Conservation (phyloP, 2,113 vertebrate genomes). For the Osmerus mordax region DNA sequence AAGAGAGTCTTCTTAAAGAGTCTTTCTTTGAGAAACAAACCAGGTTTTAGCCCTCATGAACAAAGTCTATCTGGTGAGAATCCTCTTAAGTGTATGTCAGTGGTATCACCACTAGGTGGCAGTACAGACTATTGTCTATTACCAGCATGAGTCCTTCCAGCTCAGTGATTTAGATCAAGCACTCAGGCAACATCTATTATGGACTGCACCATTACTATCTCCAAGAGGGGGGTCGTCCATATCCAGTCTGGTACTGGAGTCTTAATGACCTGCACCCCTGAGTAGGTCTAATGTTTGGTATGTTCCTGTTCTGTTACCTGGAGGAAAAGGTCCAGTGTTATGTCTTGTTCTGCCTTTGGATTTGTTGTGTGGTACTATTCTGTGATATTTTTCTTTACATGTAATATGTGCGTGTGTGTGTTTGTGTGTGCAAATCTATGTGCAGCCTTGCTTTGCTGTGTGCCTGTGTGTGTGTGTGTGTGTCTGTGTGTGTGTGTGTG, state of each 20-base stretch:
- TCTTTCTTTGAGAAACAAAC: too few species aligned
- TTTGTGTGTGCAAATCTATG: neutral
- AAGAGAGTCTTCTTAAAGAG: too few species aligned
- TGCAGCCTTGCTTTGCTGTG: neutral
- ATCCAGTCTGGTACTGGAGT: too few species aligned
- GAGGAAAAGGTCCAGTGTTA: neutral
- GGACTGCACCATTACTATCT: neutral
- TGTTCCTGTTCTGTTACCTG: too few species aligned
- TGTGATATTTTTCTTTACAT: conserved; percentile 17
- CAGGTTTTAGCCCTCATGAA: neutral
- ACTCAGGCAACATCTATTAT: too few species aligned
- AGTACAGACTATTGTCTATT: conserved; percentile 27
- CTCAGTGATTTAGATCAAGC: neutral
- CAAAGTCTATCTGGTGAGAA: neutral
- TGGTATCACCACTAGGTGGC: conserved; percentile 56
- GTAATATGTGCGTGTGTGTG: neutral
- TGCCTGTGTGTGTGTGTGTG: neutral
- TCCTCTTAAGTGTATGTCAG: conserved; percentile 28
- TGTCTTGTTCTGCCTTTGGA: neutral
- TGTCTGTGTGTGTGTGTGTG: neutral
- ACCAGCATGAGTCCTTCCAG: neutral
- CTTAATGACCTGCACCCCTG: too few species aligned
- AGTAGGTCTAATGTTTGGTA: too few species aligned
- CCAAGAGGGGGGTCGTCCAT: neutral
- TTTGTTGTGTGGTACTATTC: neutral